A percentile compares a stretch with the other conserved stretches of the same genome.
Evolutionary conservation across 2,888 invertebrate species (phyloP).

Genomic region (Galerucella calmariensis): DNA sequence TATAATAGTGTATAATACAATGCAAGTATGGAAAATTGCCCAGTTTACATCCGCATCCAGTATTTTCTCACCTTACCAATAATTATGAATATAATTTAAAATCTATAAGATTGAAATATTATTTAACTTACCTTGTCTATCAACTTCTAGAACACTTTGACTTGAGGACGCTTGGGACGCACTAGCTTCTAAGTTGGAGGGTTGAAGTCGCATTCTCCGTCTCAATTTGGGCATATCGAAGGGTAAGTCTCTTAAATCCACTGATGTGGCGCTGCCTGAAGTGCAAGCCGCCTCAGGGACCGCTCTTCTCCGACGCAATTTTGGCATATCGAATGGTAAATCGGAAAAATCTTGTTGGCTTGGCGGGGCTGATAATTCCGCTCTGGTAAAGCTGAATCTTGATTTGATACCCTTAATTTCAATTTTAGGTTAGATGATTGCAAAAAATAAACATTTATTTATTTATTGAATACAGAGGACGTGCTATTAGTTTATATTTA

Average conservation of each 20-base stretch:
- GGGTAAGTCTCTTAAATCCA: slow-evolving; percentile 84
- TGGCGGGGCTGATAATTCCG: slow-evolving; percentile 66
- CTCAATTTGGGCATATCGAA: slow-evolving; percentile 93
- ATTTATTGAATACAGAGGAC: neutral
- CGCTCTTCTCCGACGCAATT: slow-evolving; percentile 76
- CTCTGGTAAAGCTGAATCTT: slow-evolving; percentile 60
- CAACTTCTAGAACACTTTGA: slow-evolving; percentile 81
- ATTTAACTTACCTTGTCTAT: slow-evolving; percentile 69
- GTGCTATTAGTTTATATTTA: neutral
- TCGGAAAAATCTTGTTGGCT: slow-evolving; percentile 78
- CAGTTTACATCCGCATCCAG: no score
- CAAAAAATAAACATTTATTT: neutral
- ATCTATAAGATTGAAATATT: no score
- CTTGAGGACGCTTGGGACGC: slow-evolving; percentile 86
- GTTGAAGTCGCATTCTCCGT: slow-evolving; percentile 74
- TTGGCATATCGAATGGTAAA: slow-evolving; percentile 91
- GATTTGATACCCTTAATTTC: slow-evolving; percentile 67
- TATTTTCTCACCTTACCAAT: no score
- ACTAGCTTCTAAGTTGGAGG: slow-evolving; percentile 75
- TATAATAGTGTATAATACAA: no score
- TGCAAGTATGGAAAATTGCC: no score
- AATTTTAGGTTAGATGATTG: slow-evolving; percentile 50
- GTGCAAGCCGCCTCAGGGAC: slow-evolving; percentile 77
- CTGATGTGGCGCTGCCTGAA: slow-evolving; percentile 77
- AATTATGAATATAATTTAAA: no score